These are phyloP conservation scores for Dyspetes luteomarginatus DNA, from an alignment of 2,888 invertebrate genomes.

Conservation along the genomic window DNA sequence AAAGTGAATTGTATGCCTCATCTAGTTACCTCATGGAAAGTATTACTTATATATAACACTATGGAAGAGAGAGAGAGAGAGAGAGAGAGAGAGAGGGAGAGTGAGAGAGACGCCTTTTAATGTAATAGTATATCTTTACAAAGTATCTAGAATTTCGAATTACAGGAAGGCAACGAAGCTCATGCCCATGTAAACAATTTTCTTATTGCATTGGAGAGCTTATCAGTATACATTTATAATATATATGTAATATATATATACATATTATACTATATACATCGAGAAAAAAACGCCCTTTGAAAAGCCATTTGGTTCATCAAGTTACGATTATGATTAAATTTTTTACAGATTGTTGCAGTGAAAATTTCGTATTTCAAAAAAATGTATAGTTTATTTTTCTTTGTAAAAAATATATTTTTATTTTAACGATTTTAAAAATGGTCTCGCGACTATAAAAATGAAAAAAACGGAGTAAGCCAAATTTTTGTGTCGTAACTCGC, in stretches of 20 bases:
- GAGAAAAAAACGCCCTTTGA: too few relatives aligned
- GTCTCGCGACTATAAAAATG: too few relatives aligned
- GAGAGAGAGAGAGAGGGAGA: neutral
- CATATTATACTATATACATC: neutral
- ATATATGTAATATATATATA: too few relatives aligned
- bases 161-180: neutral
- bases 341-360: too few relatives aligned
- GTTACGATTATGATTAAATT: too few relatives aligned
- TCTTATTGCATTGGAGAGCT: conserved; percentile 13
- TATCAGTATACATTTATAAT: too few relatives aligned
- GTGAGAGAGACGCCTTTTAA: neutral
- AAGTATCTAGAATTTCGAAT: conserved; percentile 22
- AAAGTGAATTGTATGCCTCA: neutral
- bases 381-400: neutral
- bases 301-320: too few relatives aligned
- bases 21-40: conserved; percentile 34
- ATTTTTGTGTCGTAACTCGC: too few relatives aligned
- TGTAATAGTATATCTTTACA: neutral
- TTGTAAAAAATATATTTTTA: neutral
- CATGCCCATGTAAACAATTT: conserved; percentile 2
- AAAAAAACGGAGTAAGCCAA: too few relatives aligned
- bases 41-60: neutral
- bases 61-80: neutral
- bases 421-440: too few relatives aligned
- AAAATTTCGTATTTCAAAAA: too few relatives aligned